phyloP scores from a whole-genome alignment of 2,797 vertebrate species.

The Brotula barbata region DNA sequence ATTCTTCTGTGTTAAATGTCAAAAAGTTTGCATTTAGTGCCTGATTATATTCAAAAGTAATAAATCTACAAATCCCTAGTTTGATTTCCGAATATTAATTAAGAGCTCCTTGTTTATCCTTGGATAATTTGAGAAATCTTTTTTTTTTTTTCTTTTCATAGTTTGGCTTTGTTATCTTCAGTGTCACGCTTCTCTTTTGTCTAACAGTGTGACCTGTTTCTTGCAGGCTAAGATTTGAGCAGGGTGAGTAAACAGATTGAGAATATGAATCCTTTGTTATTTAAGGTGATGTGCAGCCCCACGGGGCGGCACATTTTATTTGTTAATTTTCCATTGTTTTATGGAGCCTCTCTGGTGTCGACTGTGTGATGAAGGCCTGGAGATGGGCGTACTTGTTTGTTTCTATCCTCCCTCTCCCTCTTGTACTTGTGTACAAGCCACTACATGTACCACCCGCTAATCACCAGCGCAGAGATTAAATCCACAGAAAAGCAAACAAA shows the following conservation, averaged over 20 bases:
- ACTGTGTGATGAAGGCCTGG: constrained; percentile 31
- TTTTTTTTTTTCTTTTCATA: too few relatives aligned
- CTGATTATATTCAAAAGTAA: too few relatives aligned
- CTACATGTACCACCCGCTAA: constrained; percentile 61
- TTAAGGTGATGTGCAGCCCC: constrained; percentile 45
- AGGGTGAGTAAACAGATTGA: constrained; percentile 49
- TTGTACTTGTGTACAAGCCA: constrained; percentile 14
- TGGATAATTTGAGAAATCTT: too few relatives aligned
- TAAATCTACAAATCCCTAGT: background rate
- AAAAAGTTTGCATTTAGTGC: too few relatives aligned
- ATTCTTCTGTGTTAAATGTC: too few relatives aligned
- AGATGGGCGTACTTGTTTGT: constrained; percentile 54
- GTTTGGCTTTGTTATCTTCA: constrained; percentile 8
- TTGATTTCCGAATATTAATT: constrained; percentile 49
- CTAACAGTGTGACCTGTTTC: constrained; percentile 22
- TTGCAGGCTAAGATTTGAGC: constrained; percentile 29
- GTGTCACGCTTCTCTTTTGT: background rate
- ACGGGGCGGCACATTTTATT: constrained; percentile 37
- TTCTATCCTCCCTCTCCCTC: constrained; percentile 23
- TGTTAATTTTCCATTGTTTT: constrained; percentile 43
- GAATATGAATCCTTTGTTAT: constrained; percentile 52
- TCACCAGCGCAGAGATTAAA: constrained; percentile 69
- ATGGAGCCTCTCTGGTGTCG: constrained; percentile 31
- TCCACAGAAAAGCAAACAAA: constrained; percentile 58
- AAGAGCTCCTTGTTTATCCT: too few relatives aligned